Evolutionary conservation across 1,140 invertebrate species (phyloP), one percentile per base, ranked within the genome.

Genomic region (Brachionus koreanus): DNA sequence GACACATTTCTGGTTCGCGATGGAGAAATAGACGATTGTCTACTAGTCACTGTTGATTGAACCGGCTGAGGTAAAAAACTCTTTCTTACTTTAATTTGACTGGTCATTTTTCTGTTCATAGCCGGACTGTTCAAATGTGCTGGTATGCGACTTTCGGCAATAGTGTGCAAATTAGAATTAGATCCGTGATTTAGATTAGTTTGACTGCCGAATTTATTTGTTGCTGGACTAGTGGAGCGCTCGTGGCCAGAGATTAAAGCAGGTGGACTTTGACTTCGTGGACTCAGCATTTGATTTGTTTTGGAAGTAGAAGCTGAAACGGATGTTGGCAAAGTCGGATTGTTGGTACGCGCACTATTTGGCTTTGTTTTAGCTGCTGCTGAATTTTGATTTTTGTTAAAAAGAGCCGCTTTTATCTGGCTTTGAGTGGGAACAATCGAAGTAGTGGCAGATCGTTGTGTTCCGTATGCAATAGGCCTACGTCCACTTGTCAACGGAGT

Each of bases 1-100:
- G 69, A 74, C 43, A 74, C 37, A 33, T 74, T 74, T 74, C 69
- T 74, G 12, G 69, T 74, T 25, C 69, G 2, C 12, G 42, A 74
- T 16, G 76, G 76, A 23, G 76, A 79, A 42, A 79, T 65, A 43
- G 76, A 79, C 35, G 76, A 42, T 65, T 65, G 76, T 25, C 76
- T 72, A 37, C 16, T 72, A 39, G 67, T 39, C 3, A 25, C 23
- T 5, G n/a, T 74, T 1, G 19, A 33, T 57, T 65, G 49, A 33
- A 35, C 76, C 13, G 76, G 76, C 19, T 79, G 76, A 4, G 76
- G 76, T n/a, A 79, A 79, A 61, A 79, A 79, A 79, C 76, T 79
- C n/a, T 42, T 79, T 16, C 76, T 57, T n/a, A 33, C 23, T 61
- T 57, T 79, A 19, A 23, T 25, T 65, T 39, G 35, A 79, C 25